Evolutionary conservation across 2,113 vertebrate species (phyloP), one percentile per base, ranked within the genome.

Genomic region (Urocynchramus pylzowi): DNA sequence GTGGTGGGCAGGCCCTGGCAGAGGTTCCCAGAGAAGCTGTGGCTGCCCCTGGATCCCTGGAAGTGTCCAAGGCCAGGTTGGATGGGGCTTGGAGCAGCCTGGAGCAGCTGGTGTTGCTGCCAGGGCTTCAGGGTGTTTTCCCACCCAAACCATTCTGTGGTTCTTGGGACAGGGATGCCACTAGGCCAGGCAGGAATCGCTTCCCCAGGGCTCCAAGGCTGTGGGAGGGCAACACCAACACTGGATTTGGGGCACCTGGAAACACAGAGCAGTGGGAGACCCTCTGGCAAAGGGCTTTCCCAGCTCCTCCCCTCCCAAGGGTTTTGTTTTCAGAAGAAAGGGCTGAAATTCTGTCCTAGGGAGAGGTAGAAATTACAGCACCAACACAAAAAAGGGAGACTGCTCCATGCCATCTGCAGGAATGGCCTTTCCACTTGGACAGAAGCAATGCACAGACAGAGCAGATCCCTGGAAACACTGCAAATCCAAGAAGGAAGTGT

Each of bases 341-440:
- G 21, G n/a, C n/a, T 68, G 53, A 53, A 75, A 39, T 68, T 53
- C 45, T 30, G 20, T 30, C 39, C 42, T 35, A 31, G 35, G 11
- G 35, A 79, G 35, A 54, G 42, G 49, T 20, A 71, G n/a, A 71
- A 70, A 47, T 63, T 30, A 64, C 42, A 89, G 53, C 53, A 74
- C 23, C 60, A 59, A 53, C 53, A 68, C 37, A 30, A 53, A 45
- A 63, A 45, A 6, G 9, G 13, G 61, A 28, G n/a, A 18, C 73
- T 53, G n/a, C 28, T 52, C n/a, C 53, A 45, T 47, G 11, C 61
- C n/a, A 39, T 0, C 1, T 21, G 30, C 0, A 0, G 68, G 37
- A 67, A 59, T 3, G 11, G 33, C 53, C n/a, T 18, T 30, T n/a
- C 28, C 30, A 26, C 33, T 3, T 6, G 45, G 44, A 39, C 28